Evolutionary conservation across 2,888 invertebrate genomes (phyloP).

Genomic region (Uropetala carovei): DNA sequence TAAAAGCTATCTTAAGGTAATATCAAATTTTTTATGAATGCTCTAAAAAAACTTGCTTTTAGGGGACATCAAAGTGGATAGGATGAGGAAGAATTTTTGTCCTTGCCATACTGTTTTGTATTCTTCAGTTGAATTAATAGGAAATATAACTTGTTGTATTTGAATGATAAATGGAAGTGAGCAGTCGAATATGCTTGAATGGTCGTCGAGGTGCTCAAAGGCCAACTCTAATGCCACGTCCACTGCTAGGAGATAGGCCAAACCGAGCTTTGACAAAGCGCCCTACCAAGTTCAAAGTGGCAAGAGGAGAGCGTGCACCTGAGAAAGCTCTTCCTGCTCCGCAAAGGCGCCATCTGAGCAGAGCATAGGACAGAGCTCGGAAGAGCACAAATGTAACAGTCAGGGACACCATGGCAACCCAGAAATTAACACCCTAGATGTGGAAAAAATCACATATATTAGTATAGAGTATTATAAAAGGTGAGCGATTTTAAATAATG

Average conservation of each 20-base stretch:
- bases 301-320: constrained; percentile 83
- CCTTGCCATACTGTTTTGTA: no score
- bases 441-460: not conserved
- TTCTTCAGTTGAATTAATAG: no score
- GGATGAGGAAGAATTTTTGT: no score
- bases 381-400: constrained; percentile 80
- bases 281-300: constrained; percentile 83
- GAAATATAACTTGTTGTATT: no score
- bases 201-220: not conserved
- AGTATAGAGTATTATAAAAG: no score
- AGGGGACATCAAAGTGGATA: no score
- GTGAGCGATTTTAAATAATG: no score
- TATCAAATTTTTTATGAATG: no score
- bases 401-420: constrained; percentile 83
- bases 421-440: constrained; percentile 75
- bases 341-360: constrained; percentile 83
- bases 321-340: constrained; percentile 54
- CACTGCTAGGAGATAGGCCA: constrained; percentile 68
- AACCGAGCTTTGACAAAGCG: constrained; percentile 81
- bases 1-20: no score
- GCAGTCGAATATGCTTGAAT: no score
- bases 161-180: no score
- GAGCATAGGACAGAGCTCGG: constrained; percentile 83
- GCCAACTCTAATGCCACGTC: constrained; percentile 39
- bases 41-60: no score